Evolutionary conservation across 2,888 invertebrate genomes (phyloP).

Genomic region (Epinotia nisella): DNA sequence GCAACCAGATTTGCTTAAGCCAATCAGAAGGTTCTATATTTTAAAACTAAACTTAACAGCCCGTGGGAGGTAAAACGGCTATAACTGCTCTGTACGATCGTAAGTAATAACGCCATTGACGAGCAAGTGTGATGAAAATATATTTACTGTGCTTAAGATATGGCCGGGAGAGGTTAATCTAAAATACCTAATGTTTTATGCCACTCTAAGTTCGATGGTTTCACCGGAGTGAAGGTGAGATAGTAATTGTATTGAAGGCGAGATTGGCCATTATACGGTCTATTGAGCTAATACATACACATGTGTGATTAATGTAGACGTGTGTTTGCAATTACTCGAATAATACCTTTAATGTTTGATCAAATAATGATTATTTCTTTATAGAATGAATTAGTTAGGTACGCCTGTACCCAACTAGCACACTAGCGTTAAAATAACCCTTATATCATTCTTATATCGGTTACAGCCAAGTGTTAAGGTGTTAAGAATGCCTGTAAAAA

Average conservation of each 20-base stretch:
- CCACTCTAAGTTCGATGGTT: constrained; percentile 10
- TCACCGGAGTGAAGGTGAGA: constrained; percentile 5
- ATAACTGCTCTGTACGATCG: too few relatives aligned
- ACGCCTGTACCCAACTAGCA: too few relatives aligned
- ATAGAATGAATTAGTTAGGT: neutral
- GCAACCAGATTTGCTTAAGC: too few relatives aligned
- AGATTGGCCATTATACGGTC: neutral
- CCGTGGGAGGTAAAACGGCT: too few relatives aligned
- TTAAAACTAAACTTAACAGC: too few relatives aligned
- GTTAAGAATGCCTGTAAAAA: too few relatives aligned
- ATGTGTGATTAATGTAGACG: neutral
- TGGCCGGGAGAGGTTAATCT: constrained; percentile 32
- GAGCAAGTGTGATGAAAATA: too few relatives aligned
- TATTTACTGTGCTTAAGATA: constrained; percentile 11
- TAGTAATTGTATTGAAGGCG: neutral
- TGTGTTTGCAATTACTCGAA: neutral
- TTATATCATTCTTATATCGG: too few relatives aligned
- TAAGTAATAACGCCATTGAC: too few relatives aligned
- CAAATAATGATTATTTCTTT: neutral
- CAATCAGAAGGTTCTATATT: too few relatives aligned
- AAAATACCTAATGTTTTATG: constrained; percentile 32
- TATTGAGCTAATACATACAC: neutral
- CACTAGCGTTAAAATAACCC: too few relatives aligned
- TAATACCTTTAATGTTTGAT: constrained; percentile 2
- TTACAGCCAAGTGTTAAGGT: too few relatives aligned